phyloP scores from a whole-genome alignment of 2,113 vertebrate genomes.

The Onychostoma macrolepis region DNA sequence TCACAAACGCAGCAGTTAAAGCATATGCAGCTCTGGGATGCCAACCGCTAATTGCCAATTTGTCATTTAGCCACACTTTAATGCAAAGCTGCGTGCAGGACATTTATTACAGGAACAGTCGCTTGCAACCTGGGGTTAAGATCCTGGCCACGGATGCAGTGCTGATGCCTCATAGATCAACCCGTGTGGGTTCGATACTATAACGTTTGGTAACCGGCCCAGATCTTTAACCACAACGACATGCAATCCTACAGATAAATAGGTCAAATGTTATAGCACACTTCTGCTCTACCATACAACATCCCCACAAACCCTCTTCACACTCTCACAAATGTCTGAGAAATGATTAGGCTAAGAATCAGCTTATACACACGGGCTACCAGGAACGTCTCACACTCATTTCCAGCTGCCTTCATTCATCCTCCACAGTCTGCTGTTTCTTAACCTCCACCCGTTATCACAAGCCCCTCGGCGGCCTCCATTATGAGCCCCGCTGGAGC shows the following conservation, averaged over 20 bases:
- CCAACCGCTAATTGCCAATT: constrained; percentile 14
- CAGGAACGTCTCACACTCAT: not conserved
- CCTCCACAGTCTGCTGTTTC: not conserved
- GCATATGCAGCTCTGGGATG: constrained; percentile 21
- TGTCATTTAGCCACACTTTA: constrained; percentile 13
- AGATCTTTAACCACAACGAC: not conserved
- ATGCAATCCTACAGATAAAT: not conserved
- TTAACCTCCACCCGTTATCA: constrained; percentile 9
- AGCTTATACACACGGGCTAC: not conserved
- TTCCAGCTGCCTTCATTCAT: not conserved
- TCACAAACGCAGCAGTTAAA: not conserved
- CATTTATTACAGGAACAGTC: not conserved
- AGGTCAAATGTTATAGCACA: not conserved
- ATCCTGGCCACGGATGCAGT: not conserved
- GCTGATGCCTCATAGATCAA: not conserved
- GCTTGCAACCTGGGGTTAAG: not conserved
- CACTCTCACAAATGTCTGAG: not conserved
- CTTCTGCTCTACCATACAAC: not conserved
- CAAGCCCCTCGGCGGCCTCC: not conserved
- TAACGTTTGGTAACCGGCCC: not conserved
- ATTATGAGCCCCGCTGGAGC: not conserved
- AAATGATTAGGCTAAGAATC: not conserved
- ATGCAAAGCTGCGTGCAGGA: not conserved
- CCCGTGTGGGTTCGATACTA: not conserved
- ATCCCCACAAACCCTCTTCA: not conserved